Evolutionary conservation across 2,113 vertebrate genomes (phyloP), one percentile per base, ranked within the genome.

Genomic region (Xerus inauris): DNA sequence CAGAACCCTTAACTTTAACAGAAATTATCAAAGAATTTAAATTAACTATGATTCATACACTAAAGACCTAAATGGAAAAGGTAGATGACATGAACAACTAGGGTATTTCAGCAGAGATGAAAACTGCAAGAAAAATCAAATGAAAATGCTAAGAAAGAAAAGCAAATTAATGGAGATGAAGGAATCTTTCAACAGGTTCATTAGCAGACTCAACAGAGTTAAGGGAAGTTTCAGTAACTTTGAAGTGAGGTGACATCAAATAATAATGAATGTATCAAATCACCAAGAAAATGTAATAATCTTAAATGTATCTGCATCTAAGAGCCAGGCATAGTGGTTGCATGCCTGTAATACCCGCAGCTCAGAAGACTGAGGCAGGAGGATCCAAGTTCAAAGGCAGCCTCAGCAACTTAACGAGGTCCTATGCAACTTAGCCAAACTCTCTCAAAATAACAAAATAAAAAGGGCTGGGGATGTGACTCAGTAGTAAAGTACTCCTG

Each of bases 21-120:
- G 32, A 86, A 64, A 89, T 77, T 42, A 47, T 73, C 30, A 88
- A 71, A 8, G 45, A 84, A 87, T 84, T 75, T 75, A 94, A 94
- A 88, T 19, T 9, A 94, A 69, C 28, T 79, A 73, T 83, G 64
- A 92, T 24, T 81, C 20, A 62, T 30, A 47, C 38, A 42, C 49
- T 75, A 95, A 89, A 79, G n/a, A 8, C 11, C 67, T 83, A 89
- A 40, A 80, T 71, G 38, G 49, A 42, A 96, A 90, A 89, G 51
- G 2, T 57, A 22, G 30, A 72, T 65, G 94, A 88, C 71, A 83
- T 26, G 22, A 94, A 82, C 8, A 82, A 89, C 93, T 4, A 84
- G 30, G 26, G 3, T 85, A 73, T 72, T 94, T 87, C 51, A 92
- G 26, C 45, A 95, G 32, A 92, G 95, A 87, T 6, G 3, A 40